Evolutionary conservation across 1,140 invertebrate genomes (phyloP).

Genomic region (Acromyrmex charruanus): DNA sequence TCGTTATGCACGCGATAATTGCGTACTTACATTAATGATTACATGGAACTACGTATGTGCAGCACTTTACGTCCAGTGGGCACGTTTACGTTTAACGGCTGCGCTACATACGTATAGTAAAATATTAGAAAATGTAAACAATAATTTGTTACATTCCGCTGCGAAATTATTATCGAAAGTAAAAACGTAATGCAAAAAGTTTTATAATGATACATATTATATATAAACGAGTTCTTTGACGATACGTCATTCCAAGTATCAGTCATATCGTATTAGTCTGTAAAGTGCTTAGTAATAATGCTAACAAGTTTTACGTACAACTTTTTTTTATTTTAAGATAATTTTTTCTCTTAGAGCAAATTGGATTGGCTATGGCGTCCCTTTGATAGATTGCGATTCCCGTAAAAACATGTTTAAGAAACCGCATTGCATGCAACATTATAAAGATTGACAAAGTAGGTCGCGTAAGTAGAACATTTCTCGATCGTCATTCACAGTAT

Average conservation of each 20-base stretch:
- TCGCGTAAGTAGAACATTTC: slow-evolving; percentile 39
- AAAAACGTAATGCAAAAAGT: neutral
- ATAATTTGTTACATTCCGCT: neutral
- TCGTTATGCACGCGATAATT: slow-evolving; percentile 63
- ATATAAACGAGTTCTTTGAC: neutral
- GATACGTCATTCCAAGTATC: neutral
- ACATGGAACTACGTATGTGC: slow-evolving; percentile 48
- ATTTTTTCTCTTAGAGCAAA: neutral
- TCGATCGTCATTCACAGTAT: slow-evolving; percentile 26
- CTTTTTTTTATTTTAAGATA: slow-evolving; percentile 19
- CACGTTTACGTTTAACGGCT: slow-evolving; percentile 43
- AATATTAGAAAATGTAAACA: slow-evolving; percentile 42
- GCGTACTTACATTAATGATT: slow-evolving; percentile 63
- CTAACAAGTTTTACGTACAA: neutral
- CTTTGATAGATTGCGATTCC: slow-evolving; percentile 30
- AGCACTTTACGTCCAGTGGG: slow-evolving; percentile 46
- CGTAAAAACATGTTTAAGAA: slow-evolving; percentile 32
- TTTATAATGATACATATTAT: neutral
- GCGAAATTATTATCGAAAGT: neutral
- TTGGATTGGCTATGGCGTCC: neutral
- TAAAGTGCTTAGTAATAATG: neutral
- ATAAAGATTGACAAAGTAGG: slow-evolving; percentile 45
- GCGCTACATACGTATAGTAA: neutral
- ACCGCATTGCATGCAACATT: slow-evolving; percentile 33
- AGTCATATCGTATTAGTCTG: neutral